These are phyloP conservation scores for Diorhabda elongata DNA, from an alignment of 1,140 invertebrate species.

Conservation along the genomic window DNA sequence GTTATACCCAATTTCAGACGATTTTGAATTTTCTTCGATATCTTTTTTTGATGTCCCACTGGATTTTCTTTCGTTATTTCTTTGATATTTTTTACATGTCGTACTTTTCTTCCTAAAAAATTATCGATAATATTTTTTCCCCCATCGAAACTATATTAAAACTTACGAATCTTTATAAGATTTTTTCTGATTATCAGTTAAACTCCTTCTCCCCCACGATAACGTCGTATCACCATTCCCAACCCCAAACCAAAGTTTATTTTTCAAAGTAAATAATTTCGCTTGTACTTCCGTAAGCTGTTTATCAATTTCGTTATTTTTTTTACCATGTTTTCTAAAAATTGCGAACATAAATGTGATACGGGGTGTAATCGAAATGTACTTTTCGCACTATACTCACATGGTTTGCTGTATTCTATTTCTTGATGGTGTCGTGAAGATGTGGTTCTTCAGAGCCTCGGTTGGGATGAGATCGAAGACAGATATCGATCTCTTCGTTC, in stretches of 20 bases:
- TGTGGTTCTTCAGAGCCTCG: constrained; percentile 15
- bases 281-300: constrained; percentile 44
- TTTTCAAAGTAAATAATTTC: constrained; percentile 42
- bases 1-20: constrained; percentile 31
- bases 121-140: constrained; percentile 10
- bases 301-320: constrained; percentile 32
- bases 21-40: constrained; percentile 15
- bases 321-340: constrained; percentile 21
- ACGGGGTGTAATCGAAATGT: no score
- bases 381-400: not conserved
- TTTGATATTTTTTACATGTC: constrained; percentile 15
- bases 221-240: constrained; percentile 48
- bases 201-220: constrained; percentile 51
- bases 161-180: constrained; percentile 19
- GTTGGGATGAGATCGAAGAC: constrained; percentile 27
- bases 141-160: not conserved
- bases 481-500: constrained; percentile 8
- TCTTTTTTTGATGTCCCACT: constrained; percentile 17
- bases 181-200: not conserved
- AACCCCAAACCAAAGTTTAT: constrained; percentile 44
- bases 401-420: constrained; percentile 24
- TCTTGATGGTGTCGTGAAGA: constrained; percentile 16
- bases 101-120: constrained; percentile 14
- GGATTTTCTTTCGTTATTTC: constrained; percentile 22
- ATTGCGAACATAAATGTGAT: not conserved